These are phyloP conservation scores for Dipodomys spectabilis DNA, from an alignment of 2,113 vertebrate species.

Conservation along the genomic window DNA sequence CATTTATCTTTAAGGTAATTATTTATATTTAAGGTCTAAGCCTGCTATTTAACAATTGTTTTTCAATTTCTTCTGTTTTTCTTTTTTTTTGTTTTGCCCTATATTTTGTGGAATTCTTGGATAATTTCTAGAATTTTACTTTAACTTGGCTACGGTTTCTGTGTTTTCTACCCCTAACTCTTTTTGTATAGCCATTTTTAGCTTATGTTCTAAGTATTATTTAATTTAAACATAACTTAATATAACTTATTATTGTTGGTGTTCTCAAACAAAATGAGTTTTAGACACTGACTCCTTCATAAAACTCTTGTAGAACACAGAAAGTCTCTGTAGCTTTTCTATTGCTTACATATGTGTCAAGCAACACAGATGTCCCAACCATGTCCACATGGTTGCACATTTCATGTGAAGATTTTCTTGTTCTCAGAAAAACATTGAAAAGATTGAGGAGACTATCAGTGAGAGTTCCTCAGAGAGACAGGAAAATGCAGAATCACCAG, in stretches of 20 bases:
- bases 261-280: background rate
- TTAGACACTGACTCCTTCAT: background rate
- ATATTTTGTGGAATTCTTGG: background rate
- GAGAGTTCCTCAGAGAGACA: constrained; percentile 93
- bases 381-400: background rate
- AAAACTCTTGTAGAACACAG: background rate
- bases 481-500: constrained; percentile 91
- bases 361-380: background rate
- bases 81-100: background rate
- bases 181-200: background rate
- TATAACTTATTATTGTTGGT: background rate
- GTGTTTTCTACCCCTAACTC: background rate
- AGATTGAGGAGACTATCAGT: constrained; percentile 81
- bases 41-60: background rate
- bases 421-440: constrained; percentile 86
- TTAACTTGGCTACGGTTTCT: background rate
- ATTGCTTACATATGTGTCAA: background rate
- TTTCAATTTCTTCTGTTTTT: background rate
- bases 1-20: background rate
- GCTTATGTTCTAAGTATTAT: background rate
- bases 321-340: background rate
- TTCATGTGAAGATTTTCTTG: background rate
- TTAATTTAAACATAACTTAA: background rate
- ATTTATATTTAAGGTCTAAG: background rate
- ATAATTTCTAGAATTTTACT: background rate